Evolutionary conservation across 2,113 vertebrate species (phyloP).

Genomic region (Callithrix jacchus): DNA sequence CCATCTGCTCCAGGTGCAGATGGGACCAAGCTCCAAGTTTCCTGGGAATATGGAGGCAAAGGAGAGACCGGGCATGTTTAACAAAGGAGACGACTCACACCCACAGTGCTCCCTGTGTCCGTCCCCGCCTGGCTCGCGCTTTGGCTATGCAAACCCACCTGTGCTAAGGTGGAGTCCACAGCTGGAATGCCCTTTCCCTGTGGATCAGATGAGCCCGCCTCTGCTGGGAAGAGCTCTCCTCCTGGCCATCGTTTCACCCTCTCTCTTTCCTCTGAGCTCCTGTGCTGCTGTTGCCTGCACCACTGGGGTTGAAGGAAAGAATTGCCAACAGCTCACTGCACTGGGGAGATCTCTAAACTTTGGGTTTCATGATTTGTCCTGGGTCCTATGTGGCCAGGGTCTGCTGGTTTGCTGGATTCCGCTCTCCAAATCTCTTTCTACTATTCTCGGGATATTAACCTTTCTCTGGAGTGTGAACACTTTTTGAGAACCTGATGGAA

Average conservation of each 20-base stretch:
- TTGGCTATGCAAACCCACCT: too few relatives aligned
- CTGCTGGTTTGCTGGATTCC: background rate
- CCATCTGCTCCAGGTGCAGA: background rate
- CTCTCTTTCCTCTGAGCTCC: background rate
- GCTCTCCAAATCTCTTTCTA: background rate
- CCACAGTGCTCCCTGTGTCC: fast-evolving
- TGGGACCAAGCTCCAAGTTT: background rate
- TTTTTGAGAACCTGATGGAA: background rate
- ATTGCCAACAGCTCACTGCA: background rate
- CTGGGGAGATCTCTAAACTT: background rate
- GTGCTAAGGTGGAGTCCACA: background rate
- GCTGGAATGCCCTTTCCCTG: background rate
- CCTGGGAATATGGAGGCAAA: background rate
- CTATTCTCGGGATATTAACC: background rate
- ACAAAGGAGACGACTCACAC: background rate
- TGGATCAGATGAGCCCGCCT: background rate
- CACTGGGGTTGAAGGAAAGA: background rate
- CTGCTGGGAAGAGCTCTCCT: background rate
- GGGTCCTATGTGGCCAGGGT: fast-evolving
- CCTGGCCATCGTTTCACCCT: fast-evolving
- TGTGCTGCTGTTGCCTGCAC: background rate
- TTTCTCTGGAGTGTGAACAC: background rate
- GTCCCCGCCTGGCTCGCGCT: background rate
- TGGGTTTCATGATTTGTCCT: background rate
- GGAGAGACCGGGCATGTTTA: background rate